A percentile compares a stretch with the other conserved stretches of the same genome.
Evolutionary conservation across 2,113 vertebrate genomes (phyloP).

Genomic region (Chaenogobius annularis): DNA sequence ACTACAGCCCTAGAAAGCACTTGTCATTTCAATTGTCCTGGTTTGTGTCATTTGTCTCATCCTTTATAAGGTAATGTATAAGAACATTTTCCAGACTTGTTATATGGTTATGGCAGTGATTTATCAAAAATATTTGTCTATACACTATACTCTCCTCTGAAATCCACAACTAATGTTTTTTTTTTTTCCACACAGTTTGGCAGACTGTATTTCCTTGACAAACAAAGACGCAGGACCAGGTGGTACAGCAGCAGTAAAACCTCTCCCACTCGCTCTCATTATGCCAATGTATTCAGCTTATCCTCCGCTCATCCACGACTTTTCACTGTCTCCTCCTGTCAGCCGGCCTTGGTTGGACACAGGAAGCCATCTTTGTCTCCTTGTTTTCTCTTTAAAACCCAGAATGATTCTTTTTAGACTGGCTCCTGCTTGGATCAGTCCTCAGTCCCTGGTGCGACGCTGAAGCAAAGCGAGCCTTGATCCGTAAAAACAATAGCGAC

Average conservation of each 20-base stretch:
- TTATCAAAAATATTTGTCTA: not conserved
- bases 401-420: slow-evolving; percentile 10
- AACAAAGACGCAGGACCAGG: slow-evolving; percentile 31
- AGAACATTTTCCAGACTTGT: not conserved
- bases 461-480: slow-evolving; percentile 27
- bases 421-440: not conserved
- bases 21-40: not conserved
- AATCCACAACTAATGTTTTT: not conserved
- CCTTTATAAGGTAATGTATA: not conserved
- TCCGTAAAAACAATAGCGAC: slow-evolving; percentile 32
- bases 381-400: slow-evolving; percentile 4
- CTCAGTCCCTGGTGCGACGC: slow-evolving; percentile 23
- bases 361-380: slow-evolving; percentile 10
- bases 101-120: not conserved
- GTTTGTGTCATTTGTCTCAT: not conserved
- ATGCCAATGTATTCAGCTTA: slow-evolving; percentile 17
- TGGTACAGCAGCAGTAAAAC: slow-evolving; percentile 14
- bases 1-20: too few species aligned
- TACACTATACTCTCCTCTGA: not conserved
- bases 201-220: slow-evolving; percentile 30
- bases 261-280: not conserved
- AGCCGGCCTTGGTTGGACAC: slow-evolving; percentile 1
- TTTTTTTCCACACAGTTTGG: not conserved
- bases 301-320: slow-evolving; percentile 5
- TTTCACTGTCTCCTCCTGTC: slow-evolving; percentile 11